Conservation (phyloP, 2,113 vertebrate genomes). For the Fregetta grallaria region DNA sequence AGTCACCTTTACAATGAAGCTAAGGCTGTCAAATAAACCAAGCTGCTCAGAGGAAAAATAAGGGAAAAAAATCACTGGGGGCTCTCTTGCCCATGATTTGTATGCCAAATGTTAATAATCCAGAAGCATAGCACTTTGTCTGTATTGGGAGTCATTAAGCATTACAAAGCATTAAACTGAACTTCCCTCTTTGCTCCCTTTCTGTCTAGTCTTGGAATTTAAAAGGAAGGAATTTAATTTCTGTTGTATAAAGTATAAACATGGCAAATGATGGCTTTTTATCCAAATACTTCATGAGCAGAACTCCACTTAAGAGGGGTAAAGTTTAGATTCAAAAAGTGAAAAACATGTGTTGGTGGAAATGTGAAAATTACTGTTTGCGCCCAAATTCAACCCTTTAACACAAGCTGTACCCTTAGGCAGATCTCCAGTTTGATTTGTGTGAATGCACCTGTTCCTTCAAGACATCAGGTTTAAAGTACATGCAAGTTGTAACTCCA, state of each 20-base stretch:
- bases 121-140: slow-evolving; percentile 59
- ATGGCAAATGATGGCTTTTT: slow-evolving; percentile 80
- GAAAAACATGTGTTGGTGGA: slow-evolving; percentile 71
- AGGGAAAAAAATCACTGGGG: not conserved
- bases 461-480: slow-evolving; percentile 75
- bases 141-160: slow-evolving; percentile 61
- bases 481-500: slow-evolving; percentile 82
- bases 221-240: slow-evolving; percentile 66
- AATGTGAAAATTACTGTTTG: slow-evolving; percentile 69
- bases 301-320: slow-evolving; percentile 71
- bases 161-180: slow-evolving; percentile 54
- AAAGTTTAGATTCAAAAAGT: slow-evolving; percentile 71
- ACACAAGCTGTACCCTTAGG: slow-evolving; percentile 69
- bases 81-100: not conserved
- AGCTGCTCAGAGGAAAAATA: slow-evolving; percentile 59
- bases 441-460: slow-evolving; percentile 72
- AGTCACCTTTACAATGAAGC: slow-evolving; percentile 64
- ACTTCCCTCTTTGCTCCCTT: slow-evolving; percentile 59
- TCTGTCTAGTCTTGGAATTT: slow-evolving; percentile 63
- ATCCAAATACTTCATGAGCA: slow-evolving; percentile 76
- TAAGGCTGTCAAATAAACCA: slow-evolving; percentile 66
- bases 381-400: slow-evolving; percentile 74
- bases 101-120: slow-evolving; percentile 63
- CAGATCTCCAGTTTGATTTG: slow-evolving; percentile 62
- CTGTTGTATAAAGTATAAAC: slow-evolving; percentile 67